Conservation (phyloP, 2,113 vertebrate genomes). For the Poeciliopsis prolifica region DNA sequence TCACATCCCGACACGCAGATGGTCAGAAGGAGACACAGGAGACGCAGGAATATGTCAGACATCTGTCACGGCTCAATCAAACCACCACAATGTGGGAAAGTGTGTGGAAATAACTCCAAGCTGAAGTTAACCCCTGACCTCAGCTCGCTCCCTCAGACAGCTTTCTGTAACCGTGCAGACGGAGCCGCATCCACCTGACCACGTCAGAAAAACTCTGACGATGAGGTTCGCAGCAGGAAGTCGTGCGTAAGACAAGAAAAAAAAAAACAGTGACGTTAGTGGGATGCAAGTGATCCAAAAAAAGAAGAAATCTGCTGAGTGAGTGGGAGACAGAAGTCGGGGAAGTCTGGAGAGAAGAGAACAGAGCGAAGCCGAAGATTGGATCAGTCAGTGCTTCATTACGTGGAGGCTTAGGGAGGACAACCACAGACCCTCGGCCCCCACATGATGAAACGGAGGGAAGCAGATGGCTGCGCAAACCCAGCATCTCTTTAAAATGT, state of each 20-base stretch:
- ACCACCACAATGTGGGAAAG: constrained; percentile 12
- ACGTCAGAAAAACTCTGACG: constrained; percentile 25
- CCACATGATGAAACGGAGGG: constrained; percentile 2
- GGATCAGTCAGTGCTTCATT: neutral
- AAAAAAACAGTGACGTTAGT: constrained; percentile 39
- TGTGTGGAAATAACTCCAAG: constrained; percentile 32
- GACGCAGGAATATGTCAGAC: constrained; percentile 22
- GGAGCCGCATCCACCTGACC: constrained; percentile 28
- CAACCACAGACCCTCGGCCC: constrained; percentile 6
- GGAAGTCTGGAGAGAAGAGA: constrained; percentile 11
- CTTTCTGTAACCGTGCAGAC: neutral
- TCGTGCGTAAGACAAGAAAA: neutral
- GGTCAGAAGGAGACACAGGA: constrained; percentile 37
- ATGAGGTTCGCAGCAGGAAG: constrained; percentile 40
- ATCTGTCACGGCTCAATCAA: constrained; percentile 32
- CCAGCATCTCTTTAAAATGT: constrained; percentile 7
- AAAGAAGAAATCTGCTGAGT: constrained; percentile 31
- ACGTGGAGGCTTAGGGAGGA: neutral
- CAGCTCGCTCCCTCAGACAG: constrained; percentile 17
- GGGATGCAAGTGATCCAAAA: constrained; percentile 50
- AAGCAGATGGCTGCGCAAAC: constrained; percentile 23
- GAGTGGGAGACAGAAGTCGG: constrained; percentile 39
- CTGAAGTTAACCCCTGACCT: constrained; percentile 25
- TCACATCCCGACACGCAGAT: constrained; percentile 48
- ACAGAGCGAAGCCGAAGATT: constrained; percentile 1